A percentile compares a stretch with the other conserved stretches of the same genome.
Evolutionary conservation across 2,797 vertebrate genomes (phyloP).

Genomic region (Erpetoichthys calabaricus): DNA sequence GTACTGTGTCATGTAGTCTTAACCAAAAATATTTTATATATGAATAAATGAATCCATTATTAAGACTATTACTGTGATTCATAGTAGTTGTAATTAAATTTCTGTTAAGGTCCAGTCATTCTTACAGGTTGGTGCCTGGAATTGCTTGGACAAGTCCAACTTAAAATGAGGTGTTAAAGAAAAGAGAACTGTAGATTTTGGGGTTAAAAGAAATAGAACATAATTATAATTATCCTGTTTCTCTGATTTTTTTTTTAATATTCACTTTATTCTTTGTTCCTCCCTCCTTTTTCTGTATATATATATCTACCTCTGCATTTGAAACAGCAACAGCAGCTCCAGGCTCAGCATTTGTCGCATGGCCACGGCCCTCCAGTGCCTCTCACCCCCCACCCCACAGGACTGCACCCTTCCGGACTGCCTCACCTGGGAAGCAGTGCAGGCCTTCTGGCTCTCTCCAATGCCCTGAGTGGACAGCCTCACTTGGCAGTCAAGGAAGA

Average conservation of each 20-base stretch:
- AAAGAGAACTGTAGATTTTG: no score
- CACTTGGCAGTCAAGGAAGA: conserved; percentile 82
- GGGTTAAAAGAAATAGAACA: no score
- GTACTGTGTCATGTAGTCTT: no score
- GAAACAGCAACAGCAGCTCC: conserved; percentile 69
- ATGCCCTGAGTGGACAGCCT: conserved; percentile 72
- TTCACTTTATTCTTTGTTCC: not conserved
- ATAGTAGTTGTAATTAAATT: no score
- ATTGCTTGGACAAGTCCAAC: no score
- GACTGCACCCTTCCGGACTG: conserved; percentile 74
- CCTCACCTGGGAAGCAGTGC: conserved; percentile 75
- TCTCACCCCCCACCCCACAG: conserved; percentile 80
- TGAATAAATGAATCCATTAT: no score
- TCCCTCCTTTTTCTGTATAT: not conserved
- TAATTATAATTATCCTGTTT: not conserved
- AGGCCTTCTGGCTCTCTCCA: conserved; percentile 77
- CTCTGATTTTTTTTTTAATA: conserved; percentile 17
- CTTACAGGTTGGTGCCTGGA: no score
- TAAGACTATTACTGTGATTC: no score
- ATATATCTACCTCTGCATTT: conserved; percentile 17
- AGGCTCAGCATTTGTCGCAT: conserved; percentile 81
- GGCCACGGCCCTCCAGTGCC: conserved; percentile 81
- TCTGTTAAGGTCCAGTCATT: no score
- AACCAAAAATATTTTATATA: no score
- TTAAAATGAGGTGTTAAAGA: no score